These are phyloP conservation scores for Phaenicophaeus curvirostris DNA, from an alignment of 2,797 vertebrate species.

Conservation along the genomic window DNA sequence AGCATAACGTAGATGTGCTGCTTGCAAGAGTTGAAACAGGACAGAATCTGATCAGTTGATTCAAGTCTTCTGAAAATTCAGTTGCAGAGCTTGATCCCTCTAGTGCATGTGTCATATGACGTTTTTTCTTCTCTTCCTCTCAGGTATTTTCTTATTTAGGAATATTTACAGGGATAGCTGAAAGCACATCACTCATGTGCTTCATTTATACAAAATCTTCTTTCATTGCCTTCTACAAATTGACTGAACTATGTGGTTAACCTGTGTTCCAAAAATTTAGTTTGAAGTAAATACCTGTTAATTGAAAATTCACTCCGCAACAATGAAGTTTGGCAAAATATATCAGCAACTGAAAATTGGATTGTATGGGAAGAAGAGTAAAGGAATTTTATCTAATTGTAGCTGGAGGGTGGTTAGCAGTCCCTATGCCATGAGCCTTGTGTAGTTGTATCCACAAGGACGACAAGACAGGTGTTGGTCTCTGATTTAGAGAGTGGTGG, in stretches of 20 bases:
- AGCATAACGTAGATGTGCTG: neutral
- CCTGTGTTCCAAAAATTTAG: neutral
- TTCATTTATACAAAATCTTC: neutral
- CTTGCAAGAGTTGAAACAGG: neutral
- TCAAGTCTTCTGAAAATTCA: neutral
- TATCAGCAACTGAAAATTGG: neutral
- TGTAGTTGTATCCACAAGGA: rapidly evolving
- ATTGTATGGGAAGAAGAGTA: neutral
- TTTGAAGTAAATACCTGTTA: neutral
- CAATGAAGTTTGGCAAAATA: neutral
- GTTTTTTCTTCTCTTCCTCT: neutral
- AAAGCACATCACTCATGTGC: neutral
- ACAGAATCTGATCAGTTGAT: neutral
- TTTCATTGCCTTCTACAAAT: neutral
- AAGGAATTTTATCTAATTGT: neutral
- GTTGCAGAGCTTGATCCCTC: neutral
- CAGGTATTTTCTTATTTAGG: neutral
- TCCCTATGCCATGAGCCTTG: neutral
- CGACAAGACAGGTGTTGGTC: rapidly evolving
- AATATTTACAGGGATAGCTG: neutral
- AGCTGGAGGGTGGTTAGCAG: neutral
- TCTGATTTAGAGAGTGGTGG: neutral
- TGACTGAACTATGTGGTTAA: neutral
- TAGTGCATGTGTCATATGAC: neutral
- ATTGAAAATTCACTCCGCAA: neutral